Conservation (phyloP, 2,888 invertebrate genomes). For the Dolichomitus sp. region DNA sequence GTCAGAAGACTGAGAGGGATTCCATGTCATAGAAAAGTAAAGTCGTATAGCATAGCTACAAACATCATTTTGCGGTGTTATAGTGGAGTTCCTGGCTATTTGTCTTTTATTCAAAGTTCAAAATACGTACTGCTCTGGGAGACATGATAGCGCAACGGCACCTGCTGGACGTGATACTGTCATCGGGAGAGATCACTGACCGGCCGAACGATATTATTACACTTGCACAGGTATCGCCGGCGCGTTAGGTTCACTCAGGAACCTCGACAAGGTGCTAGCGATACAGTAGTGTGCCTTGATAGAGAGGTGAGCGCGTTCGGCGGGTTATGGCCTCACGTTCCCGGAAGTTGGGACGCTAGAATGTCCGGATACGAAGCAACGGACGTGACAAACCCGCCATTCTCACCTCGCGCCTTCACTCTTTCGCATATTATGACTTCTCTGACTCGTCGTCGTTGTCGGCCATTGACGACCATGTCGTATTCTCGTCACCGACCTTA, state of each 20-base stretch:
- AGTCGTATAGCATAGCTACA: slow-evolving; percentile 40
- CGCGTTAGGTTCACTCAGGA: slow-evolving; percentile 58
- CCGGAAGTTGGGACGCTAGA: slow-evolving; percentile 83
- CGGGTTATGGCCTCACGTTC: slow-evolving; percentile 81
- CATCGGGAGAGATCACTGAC: slow-evolving; percentile 53
- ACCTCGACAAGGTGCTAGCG: slow-evolving; percentile 68
- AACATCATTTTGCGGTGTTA: neutral
- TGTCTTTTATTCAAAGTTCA: slow-evolving; percentile 15
- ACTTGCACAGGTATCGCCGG: slow-evolving; percentile 28
- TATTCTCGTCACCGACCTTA: slow-evolving; percentile 13
- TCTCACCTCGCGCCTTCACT: slow-evolving; percentile 63
- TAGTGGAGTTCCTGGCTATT: neutral
- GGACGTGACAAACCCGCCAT: slow-evolving; percentile 77
- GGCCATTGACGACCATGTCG: slow-evolving; percentile 37
- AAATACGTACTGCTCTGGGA: neutral
- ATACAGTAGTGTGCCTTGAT: slow-evolving; percentile 6
- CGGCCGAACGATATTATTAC: slow-evolving; percentile 47
- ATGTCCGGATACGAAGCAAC: slow-evolving; percentile 82
- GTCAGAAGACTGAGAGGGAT: slow-evolving; percentile 62
- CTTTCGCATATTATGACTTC: slow-evolving; percentile 57
- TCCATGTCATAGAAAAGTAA: slow-evolving; percentile 51
- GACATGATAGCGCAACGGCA: slow-evolving; percentile 39
- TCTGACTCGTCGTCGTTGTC: neutral
- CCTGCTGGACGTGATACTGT: slow-evolving; percentile 17
- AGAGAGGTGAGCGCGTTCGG: slow-evolving; percentile 2